Base-by-base conservation (phyloP, 2,888 invertebrate genomes). In the Diarsia mendica region DNA sequence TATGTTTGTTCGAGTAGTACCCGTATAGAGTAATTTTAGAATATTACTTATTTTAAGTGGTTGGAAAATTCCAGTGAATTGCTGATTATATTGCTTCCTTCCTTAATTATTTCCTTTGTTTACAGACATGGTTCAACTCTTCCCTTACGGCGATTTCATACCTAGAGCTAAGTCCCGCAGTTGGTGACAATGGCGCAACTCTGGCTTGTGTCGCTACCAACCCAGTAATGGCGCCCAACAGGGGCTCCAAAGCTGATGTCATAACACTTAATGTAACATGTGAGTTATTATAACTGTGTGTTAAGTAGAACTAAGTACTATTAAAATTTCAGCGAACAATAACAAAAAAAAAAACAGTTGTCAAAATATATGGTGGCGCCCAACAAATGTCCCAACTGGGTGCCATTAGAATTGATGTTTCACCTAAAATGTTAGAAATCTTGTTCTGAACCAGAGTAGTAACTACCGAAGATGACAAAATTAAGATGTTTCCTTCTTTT, bases 191-290 rank as follows among this genome's bases (percentile, higher is more conserved):
- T 84, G 94, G 94, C 2, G 95, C 94, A 11, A 96, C 96, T 3
- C 91, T 96, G 39, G 95, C 96, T 23, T 96, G 96, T 84, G 92
- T 96, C 61, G 96, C 96, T 33, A 96, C 95, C 61, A 96, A 96
- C 89, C 91, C 94, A 9, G 93, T 92, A 9, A 94, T 96, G 95
- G 95, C 95, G 46, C 94, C 96, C 46, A 94, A 91, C 64, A 90
- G 94, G 65, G 95, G 95, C 72, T 95, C 96, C 70, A 96, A 95
- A 72, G 95, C 96, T 68, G 95, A 96, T 85, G 93, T 96, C 82
- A 93, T 96, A 78, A 94, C 93, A 18, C 93, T 96, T 63, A 96
- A 96, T 87, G 95, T 96, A 80, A 96, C 96, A 84, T 96, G 96
- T 96, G 86, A 94, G 96, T 76, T 67, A 33, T 70, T 20, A 23